Evolutionary conservation across 2,797 vertebrate species (phyloP).

Genomic region (Columba guinea): DNA sequence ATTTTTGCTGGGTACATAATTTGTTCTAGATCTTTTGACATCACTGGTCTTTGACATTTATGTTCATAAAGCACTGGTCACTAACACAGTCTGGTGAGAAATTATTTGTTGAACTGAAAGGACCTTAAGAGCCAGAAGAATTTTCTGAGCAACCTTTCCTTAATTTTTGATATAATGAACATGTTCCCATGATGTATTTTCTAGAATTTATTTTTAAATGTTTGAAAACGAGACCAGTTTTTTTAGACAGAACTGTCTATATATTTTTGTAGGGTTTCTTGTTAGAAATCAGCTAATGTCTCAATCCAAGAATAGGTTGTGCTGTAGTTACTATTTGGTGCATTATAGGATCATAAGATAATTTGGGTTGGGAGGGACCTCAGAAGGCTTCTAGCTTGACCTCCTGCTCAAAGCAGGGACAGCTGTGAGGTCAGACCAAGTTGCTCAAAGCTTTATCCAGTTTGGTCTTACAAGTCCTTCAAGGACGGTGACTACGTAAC

Average conservation of each 20-base stretch:
- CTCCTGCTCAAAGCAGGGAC: background rate
- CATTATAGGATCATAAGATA: background rate
- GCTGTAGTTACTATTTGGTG: background rate
- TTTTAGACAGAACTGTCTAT: background rate
- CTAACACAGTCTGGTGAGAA: background rate
- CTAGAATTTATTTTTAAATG: background rate
- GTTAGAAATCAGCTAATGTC: background rate
- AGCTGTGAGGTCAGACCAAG: background rate
- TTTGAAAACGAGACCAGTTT: background rate
- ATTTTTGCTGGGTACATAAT: background rate
- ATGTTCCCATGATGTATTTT: background rate
- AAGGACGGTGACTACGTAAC: rapidly evolving
- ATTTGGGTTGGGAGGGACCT: background rate
- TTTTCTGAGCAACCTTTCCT: background rate
- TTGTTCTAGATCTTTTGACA: background rate
- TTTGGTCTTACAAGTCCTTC: background rate
- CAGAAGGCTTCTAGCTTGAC: background rate
- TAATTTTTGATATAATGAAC: background rate
- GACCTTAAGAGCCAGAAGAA: background rate
- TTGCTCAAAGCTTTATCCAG: background rate
- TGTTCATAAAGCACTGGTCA: background rate
- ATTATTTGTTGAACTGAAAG: background rate
- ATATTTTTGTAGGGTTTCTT: background rate
- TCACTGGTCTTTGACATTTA: background rate
- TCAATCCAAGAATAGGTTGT: background rate